Conservation (phyloP, 2,797 vertebrate species). For the Acanthopagrus latus region DNA sequence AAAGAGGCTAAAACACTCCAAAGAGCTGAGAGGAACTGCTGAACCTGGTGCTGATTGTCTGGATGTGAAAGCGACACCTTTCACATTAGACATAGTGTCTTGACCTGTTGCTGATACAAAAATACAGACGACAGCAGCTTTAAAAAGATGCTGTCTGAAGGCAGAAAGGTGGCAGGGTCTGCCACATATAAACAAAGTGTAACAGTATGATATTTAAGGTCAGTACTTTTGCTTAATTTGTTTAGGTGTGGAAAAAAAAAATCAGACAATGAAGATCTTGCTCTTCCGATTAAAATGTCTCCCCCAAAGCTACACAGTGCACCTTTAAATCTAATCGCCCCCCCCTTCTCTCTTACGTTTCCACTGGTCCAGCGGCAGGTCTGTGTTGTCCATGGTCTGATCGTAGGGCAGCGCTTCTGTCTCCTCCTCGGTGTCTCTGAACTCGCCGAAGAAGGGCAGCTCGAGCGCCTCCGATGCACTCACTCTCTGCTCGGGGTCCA, state of each 20-base stretch:
- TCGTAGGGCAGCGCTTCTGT: slow-evolving; percentile 92
- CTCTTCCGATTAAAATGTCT: too few species aligned
- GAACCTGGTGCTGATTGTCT: background rate
- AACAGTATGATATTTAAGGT: too few species aligned
- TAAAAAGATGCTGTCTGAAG: too few species aligned
- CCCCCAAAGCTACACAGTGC: too few species aligned
- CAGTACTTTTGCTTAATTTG: too few species aligned
- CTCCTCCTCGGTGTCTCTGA: slow-evolving; percentile 92
- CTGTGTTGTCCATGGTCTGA: slow-evolving; percentile 93
- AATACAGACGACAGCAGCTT: background rate
- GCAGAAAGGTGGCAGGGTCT: too few species aligned
- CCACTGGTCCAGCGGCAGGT: slow-evolving; percentile 95
- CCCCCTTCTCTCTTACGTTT: slow-evolving; percentile 88
- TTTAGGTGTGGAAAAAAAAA: too few species aligned
- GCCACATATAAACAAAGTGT: too few species aligned
- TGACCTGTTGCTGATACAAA: background rate
- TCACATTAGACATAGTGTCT: background rate
- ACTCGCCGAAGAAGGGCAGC: slow-evolving; percentile 92
- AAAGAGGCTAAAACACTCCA: background rate
- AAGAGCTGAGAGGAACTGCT: background rate
- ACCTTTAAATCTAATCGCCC: background rate
- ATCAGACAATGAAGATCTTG: too few species aligned
- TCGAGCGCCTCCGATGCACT: slow-evolving; percentile 90
- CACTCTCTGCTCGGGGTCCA: slow-evolving; percentile 92
- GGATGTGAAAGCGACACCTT: background rate